A percentile compares a stretch with the other conserved stretches of the same genome.
Conservation (phyloP, 2,888 invertebrate species). For the Amphipoea oculea region DNA sequence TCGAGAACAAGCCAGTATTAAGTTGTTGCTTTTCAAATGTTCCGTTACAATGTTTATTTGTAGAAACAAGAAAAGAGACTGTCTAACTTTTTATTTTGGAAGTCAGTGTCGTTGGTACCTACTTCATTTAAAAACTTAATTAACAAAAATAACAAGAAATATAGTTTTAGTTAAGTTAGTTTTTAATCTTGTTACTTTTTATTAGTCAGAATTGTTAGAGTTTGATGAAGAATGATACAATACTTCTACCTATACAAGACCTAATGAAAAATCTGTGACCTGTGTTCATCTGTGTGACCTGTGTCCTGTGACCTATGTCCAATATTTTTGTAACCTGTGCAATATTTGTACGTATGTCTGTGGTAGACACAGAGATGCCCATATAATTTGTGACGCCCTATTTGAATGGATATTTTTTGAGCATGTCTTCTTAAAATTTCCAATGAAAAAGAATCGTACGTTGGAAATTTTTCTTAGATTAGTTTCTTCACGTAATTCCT, state of each 20-base stretch:
- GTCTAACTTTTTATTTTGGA: neutral
- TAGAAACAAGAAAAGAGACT: neutral
- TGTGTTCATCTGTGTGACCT: neutral
- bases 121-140: too few species aligned
- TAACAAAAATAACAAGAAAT: too few species aligned
- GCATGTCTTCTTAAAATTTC: neutral
- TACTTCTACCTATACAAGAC: neutral
- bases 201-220: neutral
- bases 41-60: neutral
- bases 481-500: neutral
- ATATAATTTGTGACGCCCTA: neutral
- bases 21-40: neutral
- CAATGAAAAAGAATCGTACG: neutral
- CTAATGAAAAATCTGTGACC: neutral
- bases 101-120: too few species aligned
- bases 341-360: too few species aligned
- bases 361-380: neutral
- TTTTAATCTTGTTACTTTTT: too few species aligned
- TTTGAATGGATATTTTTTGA: neutral
- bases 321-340: neutral
- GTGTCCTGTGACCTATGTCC: neutral
- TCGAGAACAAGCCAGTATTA: constrained; percentile 19
- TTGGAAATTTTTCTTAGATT: neutral
- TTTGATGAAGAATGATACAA: neutral
- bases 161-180: too few species aligned